Conservation (phyloP, 2,888 invertebrate genomes). For the Cephus pulcher region DNA sequence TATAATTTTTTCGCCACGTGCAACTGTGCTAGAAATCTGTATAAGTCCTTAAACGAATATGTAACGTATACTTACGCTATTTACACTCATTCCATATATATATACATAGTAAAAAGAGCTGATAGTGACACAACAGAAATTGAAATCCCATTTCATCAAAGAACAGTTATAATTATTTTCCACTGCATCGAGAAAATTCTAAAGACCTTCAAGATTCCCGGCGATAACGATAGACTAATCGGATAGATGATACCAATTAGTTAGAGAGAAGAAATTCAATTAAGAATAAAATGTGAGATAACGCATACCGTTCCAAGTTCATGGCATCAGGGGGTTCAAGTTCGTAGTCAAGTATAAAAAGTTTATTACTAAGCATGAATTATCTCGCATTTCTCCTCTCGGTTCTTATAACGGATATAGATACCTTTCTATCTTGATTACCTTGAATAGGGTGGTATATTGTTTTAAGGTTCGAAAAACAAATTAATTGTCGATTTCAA, state of each 20-base stretch:
- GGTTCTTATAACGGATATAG: background rate
- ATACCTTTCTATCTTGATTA: background rate
- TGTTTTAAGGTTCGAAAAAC: background rate
- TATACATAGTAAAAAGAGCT: slow-evolving; percentile 10
- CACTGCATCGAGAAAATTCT: slow-evolving; percentile 4
- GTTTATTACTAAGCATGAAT: background rate
- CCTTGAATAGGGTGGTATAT: background rate
- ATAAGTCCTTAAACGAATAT: background rate
- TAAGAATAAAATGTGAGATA: background rate
- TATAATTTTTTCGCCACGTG: background rate
- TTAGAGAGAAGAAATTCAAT: slow-evolving; percentile 7
- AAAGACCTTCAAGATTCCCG: slow-evolving; percentile 7
- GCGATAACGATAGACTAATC: slow-evolving; percentile 13
- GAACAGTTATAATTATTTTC: background rate
- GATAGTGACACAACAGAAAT: background rate
- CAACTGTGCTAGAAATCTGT: background rate
- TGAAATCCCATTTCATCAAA: background rate
- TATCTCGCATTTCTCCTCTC: background rate
- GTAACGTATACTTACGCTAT: background rate
- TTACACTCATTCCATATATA: slow-evolving; percentile 1
- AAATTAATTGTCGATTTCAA: background rate
- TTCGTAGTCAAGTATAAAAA: background rate
- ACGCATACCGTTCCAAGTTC: background rate
- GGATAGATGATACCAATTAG: slow-evolving; percentile 25
- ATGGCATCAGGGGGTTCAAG: background rate